phyloP scores from a whole-genome alignment of 2,888 invertebrate species.

The Cacoxenus indagator region DNA sequence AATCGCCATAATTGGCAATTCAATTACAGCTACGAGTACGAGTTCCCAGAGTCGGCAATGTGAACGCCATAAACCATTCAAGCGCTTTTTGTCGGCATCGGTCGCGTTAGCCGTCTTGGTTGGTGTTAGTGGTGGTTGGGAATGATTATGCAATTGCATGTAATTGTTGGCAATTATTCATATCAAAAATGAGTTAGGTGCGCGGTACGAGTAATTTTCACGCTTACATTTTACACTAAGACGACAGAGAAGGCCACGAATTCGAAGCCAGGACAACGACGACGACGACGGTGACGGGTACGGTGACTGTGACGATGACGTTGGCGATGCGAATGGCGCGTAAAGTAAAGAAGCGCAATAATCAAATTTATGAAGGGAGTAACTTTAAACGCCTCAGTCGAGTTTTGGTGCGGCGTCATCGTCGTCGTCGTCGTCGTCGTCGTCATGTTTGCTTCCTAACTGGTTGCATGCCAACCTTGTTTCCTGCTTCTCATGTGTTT shows the following conservation, averaged over 20 bases:
- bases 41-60: neutral
- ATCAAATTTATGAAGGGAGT: conserved; percentile 34
- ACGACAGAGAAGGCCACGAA: conserved; percentile 22
- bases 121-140: conserved; percentile 34
- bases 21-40: conserved; percentile 46
- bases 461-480: conserved; percentile 16
- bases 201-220: conserved; percentile 48
- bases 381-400: conserved; percentile 52
- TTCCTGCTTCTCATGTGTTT: neutral
- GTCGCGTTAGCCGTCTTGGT: neutral
- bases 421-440: conserved; percentile 12
- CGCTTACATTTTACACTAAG: conserved; percentile 36
- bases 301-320: neutral
- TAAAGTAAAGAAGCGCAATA: conserved; percentile 1
- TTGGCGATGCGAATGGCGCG: neutral
- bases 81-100: neutral
- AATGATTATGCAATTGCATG: conserved; percentile 66
- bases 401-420: conserved; percentile 21
- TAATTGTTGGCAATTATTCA: conserved; percentile 69
- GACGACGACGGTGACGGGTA: neutral
- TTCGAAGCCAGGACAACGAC: neutral
- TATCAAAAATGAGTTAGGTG: conserved; percentile 60
- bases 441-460: conserved; percentile 25
- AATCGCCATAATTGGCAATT: conserved; percentile 51
- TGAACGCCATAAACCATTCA: neutral